A percentile compares a stretch with the other conserved stretches of the same genome.
Evolutionary conservation across 2,113 vertebrate genomes (phyloP).

Genomic region (Budorcas taxicolor): DNA sequence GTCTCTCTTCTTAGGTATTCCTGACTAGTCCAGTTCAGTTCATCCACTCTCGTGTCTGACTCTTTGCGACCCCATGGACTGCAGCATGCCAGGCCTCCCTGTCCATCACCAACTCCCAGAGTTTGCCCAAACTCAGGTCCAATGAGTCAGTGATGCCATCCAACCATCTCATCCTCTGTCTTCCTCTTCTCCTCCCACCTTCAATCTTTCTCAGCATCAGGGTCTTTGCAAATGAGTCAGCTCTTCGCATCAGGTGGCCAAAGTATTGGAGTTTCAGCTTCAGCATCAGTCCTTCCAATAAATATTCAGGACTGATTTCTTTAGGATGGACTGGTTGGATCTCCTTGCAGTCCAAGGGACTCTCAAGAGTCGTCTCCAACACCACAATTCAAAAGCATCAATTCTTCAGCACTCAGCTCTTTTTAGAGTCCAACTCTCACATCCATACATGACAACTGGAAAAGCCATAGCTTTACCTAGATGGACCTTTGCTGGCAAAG

Average conservation of each 20-base stretch:
- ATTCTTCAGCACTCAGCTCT: neutral
- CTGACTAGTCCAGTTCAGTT: neutral
- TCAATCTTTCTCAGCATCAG: neutral
- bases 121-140: neutral
- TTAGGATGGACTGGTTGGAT: neutral
- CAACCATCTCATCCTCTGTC: neutral
- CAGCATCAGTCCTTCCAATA: neutral
- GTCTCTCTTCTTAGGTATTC: neutral
- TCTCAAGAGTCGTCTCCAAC: neutral
- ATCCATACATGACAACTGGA: neutral
- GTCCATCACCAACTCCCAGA: neutral
- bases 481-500: neutral
- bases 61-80: neutral
- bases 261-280: neutral
- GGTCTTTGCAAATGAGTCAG: neutral
- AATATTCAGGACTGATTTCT: neutral
- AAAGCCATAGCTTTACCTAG: neutral
- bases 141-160: neutral
- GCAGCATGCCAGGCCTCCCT: neutral
- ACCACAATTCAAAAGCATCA: neutral
- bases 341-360: neutral
- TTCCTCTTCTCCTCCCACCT: neutral
- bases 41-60: neutral
- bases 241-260: neutral
- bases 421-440: neutral